These are phyloP conservation scores for Amphimedon queenslandica DNA, from an alignment of 37 sponge, comb jelly and placozoan genomes.

Conservation along the genomic window DNA sequence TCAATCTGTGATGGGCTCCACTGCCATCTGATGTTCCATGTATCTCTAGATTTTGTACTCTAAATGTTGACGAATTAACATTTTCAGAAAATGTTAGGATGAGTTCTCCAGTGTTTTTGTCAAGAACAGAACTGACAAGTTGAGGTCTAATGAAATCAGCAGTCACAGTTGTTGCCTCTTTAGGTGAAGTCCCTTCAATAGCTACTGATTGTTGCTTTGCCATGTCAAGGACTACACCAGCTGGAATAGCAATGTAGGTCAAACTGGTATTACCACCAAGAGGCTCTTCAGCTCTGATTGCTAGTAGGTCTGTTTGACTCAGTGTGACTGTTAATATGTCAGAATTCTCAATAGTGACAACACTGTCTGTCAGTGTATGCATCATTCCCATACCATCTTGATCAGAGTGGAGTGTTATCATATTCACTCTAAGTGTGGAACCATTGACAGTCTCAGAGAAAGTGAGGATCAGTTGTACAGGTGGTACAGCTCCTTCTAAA, in stretches of 20 bases:
- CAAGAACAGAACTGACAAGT: slow-evolving; percentile 48
- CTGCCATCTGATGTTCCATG: slow-evolving; percentile 26
- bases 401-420: slow-evolving; percentile 35
- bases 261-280: slow-evolving; percentile 52
- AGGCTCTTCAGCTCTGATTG: slow-evolving; percentile 45
- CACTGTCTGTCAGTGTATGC: slow-evolving; percentile 28
- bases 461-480: slow-evolving; percentile 45
- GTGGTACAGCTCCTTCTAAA: slow-evolving; percentile 44
- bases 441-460: slow-evolving; percentile 85
- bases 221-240: slow-evolving; percentile 58
- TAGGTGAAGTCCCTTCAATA: slow-evolving; percentile 21
- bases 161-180: slow-evolving; percentile 19
- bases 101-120: slow-evolving; percentile 52
- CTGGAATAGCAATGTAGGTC: slow-evolving; percentile 56
- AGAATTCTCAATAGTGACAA: slow-evolving; percentile 36
- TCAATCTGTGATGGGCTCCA: slow-evolving; percentile 8
- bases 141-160: slow-evolving; percentile 79
- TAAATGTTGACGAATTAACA: slow-evolving; percentile 58
- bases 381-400: slow-evolving; percentile 1
- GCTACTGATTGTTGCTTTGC: slow-evolving; percentile 41
- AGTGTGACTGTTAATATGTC: slow-evolving; percentile 42
- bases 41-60: slow-evolving; percentile 25
- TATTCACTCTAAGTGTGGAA: slow-evolving; percentile 26
- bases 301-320: slow-evolving; percentile 48
- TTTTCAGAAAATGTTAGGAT: slow-evolving; percentile 73